Conservation (phyloP, 2,888 invertebrate species). For the Oxytorus armatus region DNA sequence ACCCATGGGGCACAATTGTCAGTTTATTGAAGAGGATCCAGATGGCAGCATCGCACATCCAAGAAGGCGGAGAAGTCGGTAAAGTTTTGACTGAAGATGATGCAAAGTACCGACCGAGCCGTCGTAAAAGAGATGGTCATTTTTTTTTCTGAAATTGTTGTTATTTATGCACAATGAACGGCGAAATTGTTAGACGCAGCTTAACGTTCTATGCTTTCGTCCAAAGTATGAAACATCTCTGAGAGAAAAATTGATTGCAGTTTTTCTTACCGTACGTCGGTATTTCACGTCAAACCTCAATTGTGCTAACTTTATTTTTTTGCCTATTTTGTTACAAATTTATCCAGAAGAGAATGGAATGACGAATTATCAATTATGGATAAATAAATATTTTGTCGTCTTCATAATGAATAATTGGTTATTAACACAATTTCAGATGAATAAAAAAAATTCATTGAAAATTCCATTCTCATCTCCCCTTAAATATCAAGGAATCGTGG, state of each 20-base stretch:
- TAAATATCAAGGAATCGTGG: too few species aligned
- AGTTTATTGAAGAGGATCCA: not conserved
- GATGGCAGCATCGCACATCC: constrained; percentile 41
- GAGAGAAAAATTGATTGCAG: not conserved
- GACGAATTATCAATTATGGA: not conserved
- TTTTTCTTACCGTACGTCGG: not conserved
- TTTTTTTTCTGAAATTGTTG: not conserved
- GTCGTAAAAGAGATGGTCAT: not conserved
- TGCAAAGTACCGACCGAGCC: constrained; percentile 3
- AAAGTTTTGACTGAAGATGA: not conserved
- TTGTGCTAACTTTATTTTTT: too few species aligned
- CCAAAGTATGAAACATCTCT: not conserved
- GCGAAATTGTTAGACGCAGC: not conserved
- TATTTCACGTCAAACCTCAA: too few species aligned
- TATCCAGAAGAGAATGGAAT: too few species aligned
- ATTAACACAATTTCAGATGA: too few species aligned
- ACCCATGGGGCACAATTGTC: constrained; percentile 5
- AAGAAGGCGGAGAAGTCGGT: too few species aligned
- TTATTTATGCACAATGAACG: not conserved
- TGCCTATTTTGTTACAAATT: too few species aligned
- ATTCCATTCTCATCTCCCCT: too few species aligned
- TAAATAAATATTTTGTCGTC: not conserved
- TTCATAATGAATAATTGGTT: too few species aligned
- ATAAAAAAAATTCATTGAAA: too few species aligned
- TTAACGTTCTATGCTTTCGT: too few species aligned